Percentiles rank a stretch among this genome's conserved stretches.
phyloP scores from a whole-genome alignment of 2,888 invertebrate genomes.

The Onthophagus sagittarius region DNA sequence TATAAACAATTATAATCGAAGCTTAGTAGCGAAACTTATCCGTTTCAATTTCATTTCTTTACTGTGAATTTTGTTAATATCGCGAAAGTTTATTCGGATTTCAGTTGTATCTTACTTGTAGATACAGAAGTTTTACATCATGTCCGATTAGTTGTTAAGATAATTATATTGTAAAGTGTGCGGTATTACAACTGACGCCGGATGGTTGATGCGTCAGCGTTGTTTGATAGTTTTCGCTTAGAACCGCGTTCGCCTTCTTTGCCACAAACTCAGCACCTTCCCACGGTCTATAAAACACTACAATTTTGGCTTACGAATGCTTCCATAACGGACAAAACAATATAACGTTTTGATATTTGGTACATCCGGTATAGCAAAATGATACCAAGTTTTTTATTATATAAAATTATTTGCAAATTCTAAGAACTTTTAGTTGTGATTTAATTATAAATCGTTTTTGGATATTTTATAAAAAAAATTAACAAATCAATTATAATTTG shows the following conservation, averaged over 20 bases:
- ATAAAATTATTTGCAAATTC: too few species aligned
- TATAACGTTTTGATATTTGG: neutral
- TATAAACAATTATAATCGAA: neutral
- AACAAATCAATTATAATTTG: too few species aligned
- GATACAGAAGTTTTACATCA: constrained; percentile 21
- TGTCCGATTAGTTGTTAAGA: constrained; percentile 24
- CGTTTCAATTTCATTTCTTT: neutral
- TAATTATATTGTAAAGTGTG: neutral
- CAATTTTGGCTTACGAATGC: constrained; percentile 9
- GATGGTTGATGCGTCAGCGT: constrained; percentile 5
- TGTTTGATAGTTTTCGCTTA: constrained; percentile 14
- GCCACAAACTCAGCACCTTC: constrained; percentile 17
- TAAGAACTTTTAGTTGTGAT: too few species aligned
- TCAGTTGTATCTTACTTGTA: neutral
- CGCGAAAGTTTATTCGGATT: neutral
- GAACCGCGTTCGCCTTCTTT: constrained; percentile 7
- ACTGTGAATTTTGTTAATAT: neutral
- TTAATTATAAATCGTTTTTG: too few species aligned
- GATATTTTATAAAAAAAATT: too few species aligned
- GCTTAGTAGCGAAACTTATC: neutral
- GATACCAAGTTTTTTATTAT: neutral
- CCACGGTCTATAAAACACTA: constrained; percentile 17
- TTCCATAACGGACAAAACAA: neutral
- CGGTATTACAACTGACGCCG: constrained; percentile 6
- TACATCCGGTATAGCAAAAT: neutral